phyloP scores from a whole-genome alignment of 2,888 invertebrate species.

The Drosophila multiciliata region DNA sequence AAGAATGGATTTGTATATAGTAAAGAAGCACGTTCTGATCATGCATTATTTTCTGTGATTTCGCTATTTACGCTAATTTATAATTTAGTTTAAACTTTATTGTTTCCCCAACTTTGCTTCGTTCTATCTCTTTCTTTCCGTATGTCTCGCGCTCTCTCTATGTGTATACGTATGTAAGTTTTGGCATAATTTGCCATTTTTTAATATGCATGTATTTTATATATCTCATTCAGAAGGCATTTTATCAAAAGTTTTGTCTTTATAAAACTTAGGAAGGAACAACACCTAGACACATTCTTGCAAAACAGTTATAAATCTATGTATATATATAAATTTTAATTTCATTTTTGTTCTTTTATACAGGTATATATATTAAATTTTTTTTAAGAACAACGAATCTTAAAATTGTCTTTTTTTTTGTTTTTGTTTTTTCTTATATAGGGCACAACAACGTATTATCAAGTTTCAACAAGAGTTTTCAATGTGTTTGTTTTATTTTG shows the following conservation, averaged over 20 bases:
- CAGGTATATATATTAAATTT: slow-evolving; percentile 4
- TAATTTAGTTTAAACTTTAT: slow-evolving; percentile 48
- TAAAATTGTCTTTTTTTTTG: background rate
- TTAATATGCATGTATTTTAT: slow-evolving; percentile 13
- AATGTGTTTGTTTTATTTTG: slow-evolving; percentile 49
- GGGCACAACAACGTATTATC: slow-evolving; percentile 38
- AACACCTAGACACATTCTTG: slow-evolving; percentile 22
- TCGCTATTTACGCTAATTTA: slow-evolving; percentile 49
- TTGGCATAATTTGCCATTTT: slow-evolving; percentile 34
- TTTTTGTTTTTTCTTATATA: slow-evolving; percentile 9
- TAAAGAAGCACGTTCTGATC: slow-evolving; percentile 33
- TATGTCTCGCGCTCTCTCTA: background rate
- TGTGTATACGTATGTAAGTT: slow-evolving; percentile 10
- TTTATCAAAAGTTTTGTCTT: slow-evolving; percentile 48
- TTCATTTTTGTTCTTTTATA: slow-evolving; percentile 11
- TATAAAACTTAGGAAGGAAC: slow-evolving; percentile 30
- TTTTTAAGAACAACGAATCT: slow-evolving; percentile 9
- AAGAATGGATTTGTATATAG: slow-evolving; percentile 19
- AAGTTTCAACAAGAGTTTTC: slow-evolving; percentile 61
- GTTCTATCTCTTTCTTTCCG: background rate
- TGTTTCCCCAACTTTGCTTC: slow-evolving; percentile 47
- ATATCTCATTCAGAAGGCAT: slow-evolving; percentile 59
- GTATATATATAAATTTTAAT: slow-evolving; percentile 30
- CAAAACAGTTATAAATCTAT: slow-evolving; percentile 45
- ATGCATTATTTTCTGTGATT: slow-evolving; percentile 34